phyloP scores from a whole-genome alignment of 2,888 invertebrate species.

The Anticlea derivata region DNA sequence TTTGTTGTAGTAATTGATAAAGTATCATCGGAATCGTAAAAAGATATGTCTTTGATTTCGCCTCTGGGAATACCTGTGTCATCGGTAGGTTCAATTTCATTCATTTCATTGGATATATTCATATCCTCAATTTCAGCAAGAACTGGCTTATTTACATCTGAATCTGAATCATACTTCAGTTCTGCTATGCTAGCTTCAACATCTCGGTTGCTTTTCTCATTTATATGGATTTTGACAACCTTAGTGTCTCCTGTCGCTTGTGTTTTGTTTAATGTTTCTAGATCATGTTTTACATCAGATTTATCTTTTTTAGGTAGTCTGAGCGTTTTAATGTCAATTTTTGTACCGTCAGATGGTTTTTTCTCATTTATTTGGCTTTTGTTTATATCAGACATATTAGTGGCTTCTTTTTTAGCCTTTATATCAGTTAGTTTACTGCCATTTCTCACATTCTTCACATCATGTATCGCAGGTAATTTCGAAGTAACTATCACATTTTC shows the following conservation, averaged over 20 bases:
- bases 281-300: no score
- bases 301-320: no score
- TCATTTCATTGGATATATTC: neutral
- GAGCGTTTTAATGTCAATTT: no score
- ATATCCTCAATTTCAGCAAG: neutral
- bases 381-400: neutral
- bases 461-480: neutral
- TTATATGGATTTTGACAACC: no score
- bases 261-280: no score
- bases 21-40: slow-evolving; percentile 18
- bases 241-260: no score
- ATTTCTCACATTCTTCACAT: neutral
- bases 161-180: no score
- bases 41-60: slow-evolving; percentile 11
- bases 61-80: neutral
- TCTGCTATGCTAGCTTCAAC: neutral
- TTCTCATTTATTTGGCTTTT: neutral
- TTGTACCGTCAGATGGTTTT: neutral
- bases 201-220: no score
- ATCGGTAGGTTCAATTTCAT: neutral
- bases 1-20: slow-evolving; percentile 4
- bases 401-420: no score
- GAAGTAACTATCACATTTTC: neutral
- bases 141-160: neutral
- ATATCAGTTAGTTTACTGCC: no score